Base-by-base conservation (phyloP, 2,113 vertebrate species). In the Semnornis frantzii region DNA sequence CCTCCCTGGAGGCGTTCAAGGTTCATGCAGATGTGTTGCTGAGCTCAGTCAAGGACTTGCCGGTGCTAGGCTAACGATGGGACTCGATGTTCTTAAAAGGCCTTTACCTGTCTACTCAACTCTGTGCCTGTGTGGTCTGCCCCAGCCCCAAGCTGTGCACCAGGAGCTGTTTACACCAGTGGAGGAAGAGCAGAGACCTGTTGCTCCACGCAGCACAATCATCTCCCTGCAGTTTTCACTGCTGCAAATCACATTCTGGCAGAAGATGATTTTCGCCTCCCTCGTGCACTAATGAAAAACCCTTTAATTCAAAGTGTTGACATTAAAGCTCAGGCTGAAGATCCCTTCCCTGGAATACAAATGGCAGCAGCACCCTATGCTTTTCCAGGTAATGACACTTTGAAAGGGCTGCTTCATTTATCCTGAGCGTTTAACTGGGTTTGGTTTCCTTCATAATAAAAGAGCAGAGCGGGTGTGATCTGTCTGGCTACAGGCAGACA, bases 251-350 rank as follows among this genome's bases (percentile, higher is more conserved):
- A 85, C 83, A 70, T 81, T 78, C 74, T 80, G 54, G 86, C 48
- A 85, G 78, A 14, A 80, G 86, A 81, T 87, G 86, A 87, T 87
- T 90, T 90, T 84, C 82, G 71, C 66, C 68, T 88, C 84, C 70
- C 58, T 94, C 46, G 75, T 71, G 87, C 48, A 90, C 89, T 94
- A 92, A 88, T 92, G 92, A 90, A 92, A 87, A 90, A 42, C 46
- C 62, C 66, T 94, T 94, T 87, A 90, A 90, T 95, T 85, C 90
- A 71, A 42, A 11, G 52, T 92, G 94, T 85, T 94, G 89, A 92
- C 71, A 69, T 82, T 85, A 82, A 92, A 81, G 79, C 74, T 92
- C 50, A 90, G 60, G 52, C 42, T 85, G 55, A 81, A 68, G 52
- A 46, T 44, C 62, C 76, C 59, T 82, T 63, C 54, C 52, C 71